Evolutionary conservation across 2,113 vertebrate species (phyloP).

Genomic region (Pardalotus punctatus): DNA sequence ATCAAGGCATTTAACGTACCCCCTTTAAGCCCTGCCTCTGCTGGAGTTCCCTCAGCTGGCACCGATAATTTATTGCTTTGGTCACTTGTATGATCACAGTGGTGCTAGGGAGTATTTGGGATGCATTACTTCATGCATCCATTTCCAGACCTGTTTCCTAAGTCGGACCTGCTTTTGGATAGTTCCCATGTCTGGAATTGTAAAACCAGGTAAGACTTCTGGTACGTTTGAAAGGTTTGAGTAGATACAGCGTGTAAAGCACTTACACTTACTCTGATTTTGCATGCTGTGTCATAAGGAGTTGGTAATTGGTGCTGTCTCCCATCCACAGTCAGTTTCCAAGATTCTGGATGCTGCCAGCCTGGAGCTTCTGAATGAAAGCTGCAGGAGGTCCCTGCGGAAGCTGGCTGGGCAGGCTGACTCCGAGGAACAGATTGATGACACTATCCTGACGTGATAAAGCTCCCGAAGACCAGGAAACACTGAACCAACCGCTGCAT

Average conservation of each 20-base stretch:
- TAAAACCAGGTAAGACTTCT: neutral
- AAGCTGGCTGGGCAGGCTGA: slow-evolving; percentile 89
- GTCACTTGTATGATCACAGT: neutral
- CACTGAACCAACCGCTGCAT: slow-evolving; percentile 3
- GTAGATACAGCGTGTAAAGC: neutral
- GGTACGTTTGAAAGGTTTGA: neutral
- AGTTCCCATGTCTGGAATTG: neutral
- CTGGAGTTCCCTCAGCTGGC: neutral
- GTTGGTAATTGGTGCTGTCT: neutral
- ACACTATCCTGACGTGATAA: slow-evolving; percentile 94
- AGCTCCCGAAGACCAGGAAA: neutral
- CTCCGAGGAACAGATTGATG: slow-evolving; percentile 92
- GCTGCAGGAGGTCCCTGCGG: slow-evolving; percentile 90
- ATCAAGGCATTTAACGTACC: neutral
- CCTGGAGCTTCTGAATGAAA: slow-evolving; percentile 89
- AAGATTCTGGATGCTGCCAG: slow-evolving; percentile 92
- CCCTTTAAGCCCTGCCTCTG: neutral
- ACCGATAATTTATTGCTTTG: neutral
- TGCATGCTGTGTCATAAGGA: neutral
- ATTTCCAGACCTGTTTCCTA: neutral
- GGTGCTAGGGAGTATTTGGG: neutral
- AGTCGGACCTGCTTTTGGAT: neutral
- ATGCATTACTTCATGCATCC: neutral
- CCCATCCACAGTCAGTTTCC: slow-evolving; percentile 76
- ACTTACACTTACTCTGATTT: neutral